Evolutionary conservation across 2,113 vertebrate species (phyloP), one percentile per base, ranked within the genome.

Genomic region (Castor canadensis): DNA sequence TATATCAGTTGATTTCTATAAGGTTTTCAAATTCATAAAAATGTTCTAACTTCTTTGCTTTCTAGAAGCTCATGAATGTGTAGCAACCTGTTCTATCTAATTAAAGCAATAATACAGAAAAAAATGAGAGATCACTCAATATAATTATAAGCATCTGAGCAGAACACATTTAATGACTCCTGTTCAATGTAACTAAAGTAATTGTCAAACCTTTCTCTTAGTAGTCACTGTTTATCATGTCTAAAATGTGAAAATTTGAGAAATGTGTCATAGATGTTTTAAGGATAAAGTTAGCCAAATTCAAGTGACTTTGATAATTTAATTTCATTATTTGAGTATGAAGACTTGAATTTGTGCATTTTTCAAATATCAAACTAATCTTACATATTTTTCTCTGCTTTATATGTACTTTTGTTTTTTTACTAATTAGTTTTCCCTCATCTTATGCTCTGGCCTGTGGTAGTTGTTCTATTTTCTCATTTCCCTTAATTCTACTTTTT

Each of bases 61-160:
- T 89, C 38, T n/a, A 54, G 40, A 56, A 72, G 9, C 71, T 52
- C 15, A 67, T 83, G 20, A 87, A 67, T 82, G 19, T 62, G 2
- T 87, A 24, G 24, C 5, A 91, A 32, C n/a, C 71, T 86, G 79
- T 73, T 66, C 91, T 32, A 91, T n/a, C n/a, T 38, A 62, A 69
- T 69, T 72, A 90, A 80, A 60, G 87, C 28, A 91, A 79, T 79
- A 83, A 82, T 77, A 16, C 40, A 62, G 5, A 88, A 96, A 83
- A 87, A 81, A 52, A 45, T 49, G 49, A 77, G 28, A 82, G 81
- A 71, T 26, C 24, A 77, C 49, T 93, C 40, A 72, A 10, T 60
- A 52, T 8, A 72, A 60, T 32, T 82, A 40, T 72, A 85, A 86
- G 32, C 20, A 72, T 24, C 54, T 38, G 85, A 71, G 32, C 64